phyloP scores from a whole-genome alignment of 2,888 invertebrate genomes.

The Tolmerus cingulatus region DNA sequence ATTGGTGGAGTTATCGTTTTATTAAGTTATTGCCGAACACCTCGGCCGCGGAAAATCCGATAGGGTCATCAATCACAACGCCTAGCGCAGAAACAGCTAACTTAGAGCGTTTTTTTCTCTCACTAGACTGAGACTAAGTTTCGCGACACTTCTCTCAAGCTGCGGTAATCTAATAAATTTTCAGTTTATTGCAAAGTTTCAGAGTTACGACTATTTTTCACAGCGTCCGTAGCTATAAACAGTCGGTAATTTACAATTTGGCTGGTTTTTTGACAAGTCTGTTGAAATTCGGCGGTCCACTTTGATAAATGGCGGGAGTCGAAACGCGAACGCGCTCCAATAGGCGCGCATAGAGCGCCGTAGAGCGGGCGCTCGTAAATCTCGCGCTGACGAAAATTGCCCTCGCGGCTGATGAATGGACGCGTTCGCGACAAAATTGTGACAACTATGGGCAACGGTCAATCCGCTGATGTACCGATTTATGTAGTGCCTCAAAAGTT shows the following conservation, averaged over 20 bases:
- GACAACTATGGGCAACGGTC: not conserved
- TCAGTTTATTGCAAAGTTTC: not conserved
- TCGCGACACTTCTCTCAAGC: not conserved
- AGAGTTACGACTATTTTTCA: not conserved
- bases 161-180: not conserved
- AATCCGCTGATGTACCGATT: not conserved
- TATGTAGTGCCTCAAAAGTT: not conserved
- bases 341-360: not conserved
- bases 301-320: not conserved
- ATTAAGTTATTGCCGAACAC: not conserved
- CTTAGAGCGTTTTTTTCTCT: not conserved
- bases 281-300: not conserved
- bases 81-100: not conserved
- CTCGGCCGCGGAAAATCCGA: not conserved
- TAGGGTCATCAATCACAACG: not conserved
- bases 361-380: not conserved
- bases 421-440: not conserved
- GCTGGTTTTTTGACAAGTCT: not conserved
- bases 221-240: not conserved
- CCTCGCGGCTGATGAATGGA: not conserved
- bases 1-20: not conserved
- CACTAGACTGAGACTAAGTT: not conserved
- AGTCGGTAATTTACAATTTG: not conserved
- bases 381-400: not conserved
- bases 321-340: not conserved